phyloP scores from a whole-genome alignment of 2,797 vertebrate genomes.

The Clamator glandarius region DNA sequence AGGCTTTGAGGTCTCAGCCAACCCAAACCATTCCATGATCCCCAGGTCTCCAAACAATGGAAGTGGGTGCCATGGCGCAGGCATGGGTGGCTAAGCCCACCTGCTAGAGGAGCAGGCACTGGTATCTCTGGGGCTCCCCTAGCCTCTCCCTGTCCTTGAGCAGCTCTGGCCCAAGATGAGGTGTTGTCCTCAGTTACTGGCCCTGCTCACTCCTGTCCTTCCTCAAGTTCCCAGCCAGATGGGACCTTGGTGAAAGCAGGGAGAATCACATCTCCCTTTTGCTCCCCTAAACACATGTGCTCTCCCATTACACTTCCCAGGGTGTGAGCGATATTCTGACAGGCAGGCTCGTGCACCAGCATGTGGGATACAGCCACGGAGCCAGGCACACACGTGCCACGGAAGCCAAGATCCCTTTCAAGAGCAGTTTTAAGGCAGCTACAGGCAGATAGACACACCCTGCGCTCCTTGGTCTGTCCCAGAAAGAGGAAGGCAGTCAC shows the following conservation, averaged over 20 bases:
- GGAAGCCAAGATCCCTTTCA: neutral
- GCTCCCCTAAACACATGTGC: neutral
- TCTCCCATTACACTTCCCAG: neutral
- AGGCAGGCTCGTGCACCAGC: rapidly evolving
- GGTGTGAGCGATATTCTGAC: neutral
- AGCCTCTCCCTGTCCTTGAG: too few relatives aligned
- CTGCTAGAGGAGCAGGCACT: too few relatives aligned
- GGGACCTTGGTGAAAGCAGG: neutral
- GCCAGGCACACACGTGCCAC: neutral
- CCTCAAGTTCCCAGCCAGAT: neutral
- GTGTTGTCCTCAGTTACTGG: neutral
- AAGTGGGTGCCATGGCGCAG: too few relatives aligned
- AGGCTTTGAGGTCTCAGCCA: too few relatives aligned
- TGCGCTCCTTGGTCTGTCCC: rapidly evolving
- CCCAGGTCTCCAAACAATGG: neutral
- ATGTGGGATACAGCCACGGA: rapidly evolving
- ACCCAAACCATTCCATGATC: too few relatives aligned
- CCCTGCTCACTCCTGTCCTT: neutral
- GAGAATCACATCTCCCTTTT: neutral
- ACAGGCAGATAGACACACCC: neutral
- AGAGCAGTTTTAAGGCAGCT: neutral
- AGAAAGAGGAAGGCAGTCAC: neutral
- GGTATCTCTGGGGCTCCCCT: too few relatives aligned
- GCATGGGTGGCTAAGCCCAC: neutral
- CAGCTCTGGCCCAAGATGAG: too few relatives aligned